phyloP scores from a whole-genome alignment of 1,140 invertebrate genomes.

The Achatina immaculata region DNA sequence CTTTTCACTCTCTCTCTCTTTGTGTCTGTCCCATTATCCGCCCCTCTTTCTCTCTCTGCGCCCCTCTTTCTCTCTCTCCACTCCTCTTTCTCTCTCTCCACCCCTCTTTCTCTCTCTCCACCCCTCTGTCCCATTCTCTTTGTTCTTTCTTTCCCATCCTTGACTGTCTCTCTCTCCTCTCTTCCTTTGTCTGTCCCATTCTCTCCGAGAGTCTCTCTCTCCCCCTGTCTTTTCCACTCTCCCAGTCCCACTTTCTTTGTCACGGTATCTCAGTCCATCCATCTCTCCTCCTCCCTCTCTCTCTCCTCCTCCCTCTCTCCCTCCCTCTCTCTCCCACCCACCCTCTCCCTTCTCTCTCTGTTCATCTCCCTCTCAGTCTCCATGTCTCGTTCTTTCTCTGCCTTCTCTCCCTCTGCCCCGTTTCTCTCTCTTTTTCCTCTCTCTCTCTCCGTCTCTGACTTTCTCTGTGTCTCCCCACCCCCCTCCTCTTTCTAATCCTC shows the following conservation, averaged over 20 bases:
- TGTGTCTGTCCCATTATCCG: neutral
- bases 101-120: conserved; percentile 1
- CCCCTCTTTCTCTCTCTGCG: too few relatives aligned
- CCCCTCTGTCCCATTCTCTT: neutral
- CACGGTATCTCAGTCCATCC: conserved; percentile 4
- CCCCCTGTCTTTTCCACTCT: conserved; percentile 14
- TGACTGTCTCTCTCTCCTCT: conserved; percentile 19
- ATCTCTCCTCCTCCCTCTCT: conserved; percentile 12
- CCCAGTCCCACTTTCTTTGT: conserved; percentile 20
- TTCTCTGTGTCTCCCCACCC: neutral
- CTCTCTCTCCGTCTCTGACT: conserved; percentile 5
- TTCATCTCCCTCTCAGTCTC: conserved; percentile 16
- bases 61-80: conserved; percentile 12
- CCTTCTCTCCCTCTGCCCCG: neutral
- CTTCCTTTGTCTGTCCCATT: neutral
- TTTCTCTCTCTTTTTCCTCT: conserved; percentile 28
- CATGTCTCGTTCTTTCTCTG: neutral
- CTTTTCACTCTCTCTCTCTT: conserved; percentile 26
- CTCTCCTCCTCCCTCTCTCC: conserved; percentile 15
- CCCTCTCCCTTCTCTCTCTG: conserved; percentile 27
- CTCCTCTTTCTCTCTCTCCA: neutral
- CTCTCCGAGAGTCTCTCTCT: conserved; percentile 6
- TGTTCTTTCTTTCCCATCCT: neutral
- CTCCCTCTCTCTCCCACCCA: conserved; percentile 6
- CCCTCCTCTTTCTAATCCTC: neutral